Base-by-base conservation (phyloP, 2,797 vertebrate genomes). In the Clarias fuscus region DNA sequence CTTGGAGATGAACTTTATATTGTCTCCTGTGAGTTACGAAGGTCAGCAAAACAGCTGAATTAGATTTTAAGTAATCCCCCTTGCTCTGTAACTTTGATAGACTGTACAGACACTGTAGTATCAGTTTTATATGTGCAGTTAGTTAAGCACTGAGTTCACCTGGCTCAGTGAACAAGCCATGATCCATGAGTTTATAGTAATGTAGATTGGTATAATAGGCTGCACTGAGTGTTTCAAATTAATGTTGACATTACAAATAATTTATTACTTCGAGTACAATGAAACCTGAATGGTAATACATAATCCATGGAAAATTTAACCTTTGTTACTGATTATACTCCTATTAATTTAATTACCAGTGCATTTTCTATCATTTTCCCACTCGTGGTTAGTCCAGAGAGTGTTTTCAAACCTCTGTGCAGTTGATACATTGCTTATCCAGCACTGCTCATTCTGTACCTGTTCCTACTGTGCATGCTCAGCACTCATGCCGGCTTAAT, bases 1-100 rank as follows among this genome's bases (percentile, higher is more conserved):
- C 75, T 83, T 94, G 93, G 92, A 91, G 94, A 92, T 93, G 86
- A 91, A 92, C 93, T 94, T 93, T 91, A 92, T 95, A 89, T 88
- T 86, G 85, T 84, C 85, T 88, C 71, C 68, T 86, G 73, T 93
- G 93, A 95, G 94, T 95, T 94, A 94, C 92, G 93, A 94, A 96
- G 96, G 95, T 96, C 96, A 96, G 92, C 92, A 94, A 94, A 94
- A 92, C 93, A 93, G 94, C 89, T 75, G 93, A 91, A 94, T 94
- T 93, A 91, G 88, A 88, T 92, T 90, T 56, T 94, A 93, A 96
- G 93, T 95, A 95, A 71, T 64, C 75, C 91, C 93, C 89, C 92
- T 88, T 90, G 90, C 88, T 92, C 94, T 91, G 87, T 92, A 93
- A 93, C 90, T 93, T 95, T 95, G 93, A 93, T 94, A 94, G 93